Percentiles rank a stretch among this genome's conserved stretches.
These are phyloP conservation scores for Anomalospiza imberbis DNA, from an alignment of 2,797 vertebrate species.

Conservation along the genomic window DNA sequence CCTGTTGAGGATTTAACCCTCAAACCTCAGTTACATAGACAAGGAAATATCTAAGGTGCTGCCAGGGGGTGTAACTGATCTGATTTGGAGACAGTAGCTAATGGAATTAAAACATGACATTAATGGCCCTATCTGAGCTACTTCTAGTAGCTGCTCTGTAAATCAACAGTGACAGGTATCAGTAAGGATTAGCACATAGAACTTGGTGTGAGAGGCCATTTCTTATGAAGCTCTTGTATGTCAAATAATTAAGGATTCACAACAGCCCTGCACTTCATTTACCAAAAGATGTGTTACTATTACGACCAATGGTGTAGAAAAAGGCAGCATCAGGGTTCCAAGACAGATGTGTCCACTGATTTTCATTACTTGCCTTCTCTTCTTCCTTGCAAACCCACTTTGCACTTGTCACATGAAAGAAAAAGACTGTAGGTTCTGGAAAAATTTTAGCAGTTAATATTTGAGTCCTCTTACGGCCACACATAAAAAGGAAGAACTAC, in stretches of 20 bases:
- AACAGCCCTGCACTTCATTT: neutral
- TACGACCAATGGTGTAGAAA: neutral
- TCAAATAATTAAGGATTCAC: constrained; percentile 2
- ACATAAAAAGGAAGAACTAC: neutral
- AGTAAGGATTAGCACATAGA: neutral
- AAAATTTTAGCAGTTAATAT: neutral
- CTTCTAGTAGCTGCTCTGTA: neutral
- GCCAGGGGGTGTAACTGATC: neutral
- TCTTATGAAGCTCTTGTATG: neutral
- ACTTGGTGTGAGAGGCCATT: neutral
- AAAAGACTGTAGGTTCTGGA: neutral
- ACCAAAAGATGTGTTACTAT: neutral
- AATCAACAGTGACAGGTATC: neutral
- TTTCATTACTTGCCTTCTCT: neutral
- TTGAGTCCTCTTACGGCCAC: neutral
- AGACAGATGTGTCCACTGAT: neutral
- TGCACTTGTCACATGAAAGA: neutral
- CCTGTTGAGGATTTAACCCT: neutral
- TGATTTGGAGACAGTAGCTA: neutral
- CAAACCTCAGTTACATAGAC: neutral
- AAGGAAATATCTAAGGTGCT: neutral
- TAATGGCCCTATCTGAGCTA: neutral
- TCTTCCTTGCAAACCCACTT: neutral
- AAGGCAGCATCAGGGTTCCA: neutral
- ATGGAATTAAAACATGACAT: neutral